Evolutionary conservation across 2,797 vertebrate species (phyloP), one percentile per base, ranked within the genome.

Genomic region (Chaunax sp.): DNA sequence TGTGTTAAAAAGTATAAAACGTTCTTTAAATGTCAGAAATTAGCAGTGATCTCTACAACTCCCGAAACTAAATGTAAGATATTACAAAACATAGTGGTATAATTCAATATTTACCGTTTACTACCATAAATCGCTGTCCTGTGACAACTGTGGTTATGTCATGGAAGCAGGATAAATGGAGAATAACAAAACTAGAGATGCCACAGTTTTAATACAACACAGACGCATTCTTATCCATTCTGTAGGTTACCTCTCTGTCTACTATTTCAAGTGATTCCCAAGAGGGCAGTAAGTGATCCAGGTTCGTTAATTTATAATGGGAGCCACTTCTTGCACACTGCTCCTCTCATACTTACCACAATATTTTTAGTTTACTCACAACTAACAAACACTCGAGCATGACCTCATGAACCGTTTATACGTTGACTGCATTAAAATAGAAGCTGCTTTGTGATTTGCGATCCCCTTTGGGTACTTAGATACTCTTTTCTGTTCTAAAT

Each of bases 241-340:
- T 75, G 67, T 74, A 46, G 15, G 28, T 67, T 33, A 20, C 15
- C 28, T 33, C 43, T 65, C 37, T 28, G 68, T 89, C 85, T 90
- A 74, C 65, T 50, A 51, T 88, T 85, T 82, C 88, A 67, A 58
- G 69, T 72, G 70, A 82, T 90, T 92, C 87, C 85, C 77, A 84
- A 82, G 81, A 84, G 79, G 75, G 55, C 64, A 64, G 88, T 83
- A 91, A 88, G 66, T 64, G 88, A 94, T 90, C 91, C 85, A 67
- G 53, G 82, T 75, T 90, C 82, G 43, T 93, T 84, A 68, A 93
- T 93, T 87, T 74, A 74, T 92, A 89, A 93, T 91, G 47, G 61
- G 64, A 78, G 51, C 57, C 57, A 46, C 71, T 28, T 51, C 79
- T 72, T 28, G 53, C 37, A 35, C 57, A 62, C 60, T 67, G 44